A percentile compares a stretch with the other conserved stretches of the same genome.
phyloP scores from a whole-genome alignment of 2,113 vertebrate species.

The Amblyornis subalaris region DNA sequence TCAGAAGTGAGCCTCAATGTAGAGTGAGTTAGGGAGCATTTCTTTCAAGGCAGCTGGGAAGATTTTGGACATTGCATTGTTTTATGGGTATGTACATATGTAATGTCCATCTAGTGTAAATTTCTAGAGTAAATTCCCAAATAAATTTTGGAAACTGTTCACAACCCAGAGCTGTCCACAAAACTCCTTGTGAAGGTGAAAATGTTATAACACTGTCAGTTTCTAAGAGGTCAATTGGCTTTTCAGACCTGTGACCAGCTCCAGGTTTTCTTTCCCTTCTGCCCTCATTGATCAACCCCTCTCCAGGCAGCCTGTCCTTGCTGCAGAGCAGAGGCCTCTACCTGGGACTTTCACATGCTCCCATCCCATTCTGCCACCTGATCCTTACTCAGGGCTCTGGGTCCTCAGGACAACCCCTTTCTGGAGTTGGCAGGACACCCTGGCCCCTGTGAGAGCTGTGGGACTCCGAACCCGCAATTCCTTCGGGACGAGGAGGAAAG shows the following conservation, averaged over 20 bases:
- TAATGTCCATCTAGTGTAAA: not conserved
- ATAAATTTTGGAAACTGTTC: not conserved
- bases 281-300: not conserved
- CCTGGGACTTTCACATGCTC: not conserved
- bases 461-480: not conserved
- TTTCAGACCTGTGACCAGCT: not conserved
- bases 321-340: not conserved
- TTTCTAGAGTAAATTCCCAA: not conserved
- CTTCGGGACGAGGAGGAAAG: not conserved
- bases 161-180: not conserved
- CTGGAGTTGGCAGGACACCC: not conserved
- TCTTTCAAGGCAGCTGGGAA: not conserved
- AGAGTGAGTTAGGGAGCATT: not conserved
- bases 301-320: not conserved
- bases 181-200: not conserved
- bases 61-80: not conserved
- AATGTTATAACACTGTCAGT: not conserved
- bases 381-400: not conserved
- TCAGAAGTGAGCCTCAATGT: not conserved
- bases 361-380: not conserved
- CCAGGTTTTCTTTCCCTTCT: not conserved
- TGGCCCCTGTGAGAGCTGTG: not conserved
- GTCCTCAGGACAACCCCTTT: not conserved
- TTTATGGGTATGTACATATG: not conserved
- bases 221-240: rapidly evolving